Evolutionary conservation across 2,797 vertebrate species (phyloP).

Genomic region (Hyperoplus lanceolatus): DNA sequence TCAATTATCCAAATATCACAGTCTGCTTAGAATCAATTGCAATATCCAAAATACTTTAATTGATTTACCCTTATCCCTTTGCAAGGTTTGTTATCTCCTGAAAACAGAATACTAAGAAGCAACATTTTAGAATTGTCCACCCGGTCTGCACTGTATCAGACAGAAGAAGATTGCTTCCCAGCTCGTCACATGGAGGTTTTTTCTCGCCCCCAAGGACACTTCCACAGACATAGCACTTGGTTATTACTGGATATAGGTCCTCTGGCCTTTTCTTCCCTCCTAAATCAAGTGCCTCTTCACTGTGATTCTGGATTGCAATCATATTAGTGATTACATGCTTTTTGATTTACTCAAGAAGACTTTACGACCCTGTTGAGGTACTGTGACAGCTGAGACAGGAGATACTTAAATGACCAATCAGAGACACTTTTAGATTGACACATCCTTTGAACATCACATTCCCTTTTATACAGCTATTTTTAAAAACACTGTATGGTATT

Average conservation of each 20-base stretch:
- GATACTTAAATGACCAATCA: neutral
- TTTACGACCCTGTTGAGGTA: neutral
- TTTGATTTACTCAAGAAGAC: neutral
- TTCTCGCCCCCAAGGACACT: conserved; percentile 19
- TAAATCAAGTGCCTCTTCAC: neutral
- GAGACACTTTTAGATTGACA: neutral
- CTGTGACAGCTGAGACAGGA: neutral
- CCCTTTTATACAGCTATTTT: neutral
- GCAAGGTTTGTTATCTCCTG: neutral
- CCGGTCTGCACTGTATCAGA: neutral
- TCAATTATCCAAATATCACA: too few relatives aligned
- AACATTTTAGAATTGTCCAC: neutral
- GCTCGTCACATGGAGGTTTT: neutral
- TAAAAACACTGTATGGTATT: neutral
- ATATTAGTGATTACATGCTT: neutral
- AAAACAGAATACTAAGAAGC: too few relatives aligned
- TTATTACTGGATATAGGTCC: neutral
- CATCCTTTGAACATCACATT: neutral
- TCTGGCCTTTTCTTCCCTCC: conserved; percentile 27
- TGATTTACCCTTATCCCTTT: neutral
- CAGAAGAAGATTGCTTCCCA: neutral
- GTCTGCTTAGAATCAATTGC: too few relatives aligned
- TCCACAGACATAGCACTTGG: neutral
- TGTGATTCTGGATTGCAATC: neutral
- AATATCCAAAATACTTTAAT: too few relatives aligned